Evolutionary conservation across 2,888 invertebrate genomes (phyloP), one percentile per base, ranked within the genome.

Genomic region (Serripes groenlandicus): DNA sequence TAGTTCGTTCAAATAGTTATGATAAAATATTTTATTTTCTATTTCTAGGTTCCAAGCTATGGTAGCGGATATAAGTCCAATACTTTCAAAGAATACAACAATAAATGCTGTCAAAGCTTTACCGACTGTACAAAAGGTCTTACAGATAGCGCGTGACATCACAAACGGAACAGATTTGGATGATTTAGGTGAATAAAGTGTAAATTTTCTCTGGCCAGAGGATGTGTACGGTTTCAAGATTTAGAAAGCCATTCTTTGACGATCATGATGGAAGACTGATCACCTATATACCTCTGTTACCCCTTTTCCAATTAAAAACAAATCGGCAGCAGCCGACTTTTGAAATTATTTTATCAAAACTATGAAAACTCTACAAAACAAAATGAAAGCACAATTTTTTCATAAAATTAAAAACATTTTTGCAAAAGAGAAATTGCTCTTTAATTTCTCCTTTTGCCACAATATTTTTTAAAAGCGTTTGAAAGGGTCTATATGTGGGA

Each of bases 61-160:
- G 73, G 62, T 86, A n/a, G 77, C 69, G n/a, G 83, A 83, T n/a
- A 54, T 86, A 1, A 73, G 77, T 42, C 86, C 86, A 11, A 35
- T 78, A 26, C 49, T 86, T 7, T 75, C 37, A 9, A 81, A 81
- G 60, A 32, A 60, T 21, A 70, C 78, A 4, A 86, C 86, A 4
- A 34, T 84, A 7, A 68, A 81, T 28, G 86, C 86, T 23, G 74
- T 86, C n/a, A 75, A 80, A 60, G 74, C 79, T 18, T 60, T 86
- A 18, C 85, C 85, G 1, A 85, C 76, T 11, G 70, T 87, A 0
- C 76, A 58, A 11, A 58, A 74, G 30, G 80, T 84, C 1, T 32
- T 87, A 2, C 60, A 76, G 15, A 64, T 76, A n/a, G 28, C 83
- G n/a, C 75, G 78, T 58, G 78, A 86, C 37, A 52, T 75, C 0